These are phyloP conservation scores for Melipona beecheii DNA, from an alignment of 2,888 invertebrate species.

Conservation along the genomic window DNA sequence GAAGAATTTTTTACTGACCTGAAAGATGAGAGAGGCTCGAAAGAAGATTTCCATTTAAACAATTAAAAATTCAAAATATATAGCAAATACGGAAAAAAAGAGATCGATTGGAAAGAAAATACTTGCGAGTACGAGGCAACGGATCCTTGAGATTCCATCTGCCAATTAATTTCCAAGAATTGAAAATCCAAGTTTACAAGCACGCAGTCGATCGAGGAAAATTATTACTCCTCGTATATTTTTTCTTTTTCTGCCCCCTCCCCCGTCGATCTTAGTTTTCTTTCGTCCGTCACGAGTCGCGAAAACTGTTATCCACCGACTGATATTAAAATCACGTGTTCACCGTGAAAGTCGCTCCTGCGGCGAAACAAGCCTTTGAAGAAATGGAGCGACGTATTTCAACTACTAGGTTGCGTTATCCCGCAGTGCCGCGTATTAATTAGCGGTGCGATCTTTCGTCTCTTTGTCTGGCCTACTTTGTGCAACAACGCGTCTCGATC, in stretches of 20 bases:
- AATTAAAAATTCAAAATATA: background rate
- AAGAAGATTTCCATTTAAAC: no score
- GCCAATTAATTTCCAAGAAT: conserved; percentile 23
- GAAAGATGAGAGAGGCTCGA: no score
- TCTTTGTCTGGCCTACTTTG: conserved; percentile 10
- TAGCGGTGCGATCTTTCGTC: conserved; percentile 24
- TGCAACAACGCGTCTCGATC: background rate
- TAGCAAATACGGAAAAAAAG: background rate
- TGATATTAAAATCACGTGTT: conserved; percentile 73
- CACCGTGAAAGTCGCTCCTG: conserved; percentile 57
- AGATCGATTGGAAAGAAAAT: no score
- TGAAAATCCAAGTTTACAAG: background rate
- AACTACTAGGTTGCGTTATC: conserved; percentile 7
- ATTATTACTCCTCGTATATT: conserved; percentile 16
- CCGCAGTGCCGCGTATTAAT: conserved; percentile 18
- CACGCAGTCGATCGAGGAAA: conserved; percentile 10
- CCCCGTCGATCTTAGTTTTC: conserved; percentile 6
- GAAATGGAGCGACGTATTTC: conserved; percentile 35
- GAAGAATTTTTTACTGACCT: no score
- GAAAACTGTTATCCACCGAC: conserved; percentile 69
- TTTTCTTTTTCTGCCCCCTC: background rate
- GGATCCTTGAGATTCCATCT: background rate
- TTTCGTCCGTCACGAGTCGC: conserved; percentile 43
- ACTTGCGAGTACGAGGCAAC: background rate
- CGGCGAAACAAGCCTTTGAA: conserved; percentile 39